Percentiles rank a stretch among this genome's conserved stretches.
phyloP scores from a whole-genome alignment of 2,888 invertebrate genomes.

The Ectemnius cavifrons region DNA sequence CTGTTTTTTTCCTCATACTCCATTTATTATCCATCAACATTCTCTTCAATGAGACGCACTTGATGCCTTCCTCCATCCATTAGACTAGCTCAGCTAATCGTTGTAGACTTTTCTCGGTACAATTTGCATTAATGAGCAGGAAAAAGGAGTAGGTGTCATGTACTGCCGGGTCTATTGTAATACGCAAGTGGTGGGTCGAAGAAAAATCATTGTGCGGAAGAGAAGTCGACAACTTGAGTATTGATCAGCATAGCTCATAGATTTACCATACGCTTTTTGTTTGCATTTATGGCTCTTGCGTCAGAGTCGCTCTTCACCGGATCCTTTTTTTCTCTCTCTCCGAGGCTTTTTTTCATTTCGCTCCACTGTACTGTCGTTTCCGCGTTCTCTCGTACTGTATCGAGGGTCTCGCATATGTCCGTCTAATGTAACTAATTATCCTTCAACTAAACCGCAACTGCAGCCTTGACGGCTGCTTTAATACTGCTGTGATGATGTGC shows the following conservation, averaged over 20 bases:
- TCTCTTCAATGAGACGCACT: conserved; percentile 1
- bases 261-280: conserved; percentile 41
- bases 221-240: conserved; percentile 40
- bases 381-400: conserved; percentile 37
- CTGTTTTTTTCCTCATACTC: conserved; percentile 21
- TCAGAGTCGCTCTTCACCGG: conserved; percentile 41
- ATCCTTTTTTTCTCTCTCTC: conserved; percentile 23
- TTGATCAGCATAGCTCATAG: conserved; percentile 26
- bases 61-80: conserved; percentile 24
- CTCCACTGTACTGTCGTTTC: conserved; percentile 39
- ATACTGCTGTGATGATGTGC: conserved; percentile 27
- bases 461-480: conserved; percentile 45
- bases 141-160: background rate
- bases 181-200: conserved; percentile 41
- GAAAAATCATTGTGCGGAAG: conserved; percentile 52
- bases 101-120: conserved; percentile 4
- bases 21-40: conserved; percentile 25
- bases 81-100: conserved; percentile 17
- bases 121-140: conserved; percentile 30
- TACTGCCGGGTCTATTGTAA: background rate
- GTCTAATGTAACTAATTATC: conserved; percentile 50
- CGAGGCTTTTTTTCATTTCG: conserved; percentile 14
- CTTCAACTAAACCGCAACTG: conserved; percentile 52
- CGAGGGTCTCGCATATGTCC: conserved; percentile 5
- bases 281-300: conserved; percentile 39